These are phyloP conservation scores for Oceanodroma leucorhoa DNA, from an alignment of 2,797 vertebrate genomes.

Conservation along the genomic window DNA sequence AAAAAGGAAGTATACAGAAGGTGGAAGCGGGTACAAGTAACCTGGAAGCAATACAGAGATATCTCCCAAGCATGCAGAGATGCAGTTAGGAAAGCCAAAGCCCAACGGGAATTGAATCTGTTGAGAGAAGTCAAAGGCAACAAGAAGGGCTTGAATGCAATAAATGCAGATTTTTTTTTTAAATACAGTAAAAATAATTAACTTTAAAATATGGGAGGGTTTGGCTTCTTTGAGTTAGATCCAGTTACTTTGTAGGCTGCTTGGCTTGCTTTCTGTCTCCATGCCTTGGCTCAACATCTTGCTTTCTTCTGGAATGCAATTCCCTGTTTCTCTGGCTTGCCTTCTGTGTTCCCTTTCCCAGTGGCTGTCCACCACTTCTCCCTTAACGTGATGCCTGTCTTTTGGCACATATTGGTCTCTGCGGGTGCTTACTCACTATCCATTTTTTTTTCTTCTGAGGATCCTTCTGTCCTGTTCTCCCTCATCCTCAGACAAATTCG, in stretches of 20 bases:
- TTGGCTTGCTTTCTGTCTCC: neutral
- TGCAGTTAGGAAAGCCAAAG: neutral
- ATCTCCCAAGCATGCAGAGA: neutral
- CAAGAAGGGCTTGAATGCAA: neutral
- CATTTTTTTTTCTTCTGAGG: neutral
- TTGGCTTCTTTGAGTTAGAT: neutral
- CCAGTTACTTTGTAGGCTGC: neutral
- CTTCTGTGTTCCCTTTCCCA: neutral
- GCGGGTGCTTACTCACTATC: neutral
- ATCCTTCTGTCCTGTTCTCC: neutral
- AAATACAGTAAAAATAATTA: neutral
- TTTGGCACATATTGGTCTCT: neutral
- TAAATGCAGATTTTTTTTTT: neutral
- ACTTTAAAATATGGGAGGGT: neutral
- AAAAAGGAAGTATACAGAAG: neutral
- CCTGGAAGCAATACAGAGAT: accelerated
- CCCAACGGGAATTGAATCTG: neutral
- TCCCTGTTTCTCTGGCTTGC: neutral
- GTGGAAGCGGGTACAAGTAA: neutral
- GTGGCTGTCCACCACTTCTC: neutral
- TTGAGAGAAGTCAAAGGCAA: neutral
- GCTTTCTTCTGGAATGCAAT: neutral
- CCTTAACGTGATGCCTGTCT: neutral
- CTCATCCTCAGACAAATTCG: neutral
- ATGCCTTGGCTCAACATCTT: neutral